Conservation (phyloP, 2,797 vertebrate species). For the Rhynchonycteris naso region DNA sequence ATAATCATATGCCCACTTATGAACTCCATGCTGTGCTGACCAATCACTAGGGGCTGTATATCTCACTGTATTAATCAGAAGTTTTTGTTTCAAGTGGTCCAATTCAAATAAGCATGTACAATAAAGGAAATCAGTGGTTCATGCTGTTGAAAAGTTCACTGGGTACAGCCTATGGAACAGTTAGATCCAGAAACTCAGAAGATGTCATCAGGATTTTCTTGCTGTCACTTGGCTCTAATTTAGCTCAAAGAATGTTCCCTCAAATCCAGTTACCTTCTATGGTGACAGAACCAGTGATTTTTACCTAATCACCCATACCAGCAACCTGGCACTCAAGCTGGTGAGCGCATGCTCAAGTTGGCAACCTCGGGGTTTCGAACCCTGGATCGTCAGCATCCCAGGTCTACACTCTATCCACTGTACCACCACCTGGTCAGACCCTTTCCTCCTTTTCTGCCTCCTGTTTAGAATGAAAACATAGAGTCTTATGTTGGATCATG, state of each 20-base stretch:
- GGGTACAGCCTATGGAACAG: neutral
- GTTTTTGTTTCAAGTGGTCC: neutral
- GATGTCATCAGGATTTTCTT: neutral
- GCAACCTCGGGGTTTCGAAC: too few species aligned
- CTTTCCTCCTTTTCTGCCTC: neutral
- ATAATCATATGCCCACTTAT: neutral
- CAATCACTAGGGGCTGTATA: neutral
- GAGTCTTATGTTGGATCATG: neutral
- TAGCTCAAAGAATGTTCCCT: neutral
- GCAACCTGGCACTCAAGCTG: too few species aligned
- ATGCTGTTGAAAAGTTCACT: neutral
- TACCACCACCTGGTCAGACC: neutral
- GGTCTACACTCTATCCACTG: too few species aligned
- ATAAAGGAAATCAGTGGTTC: neutral
- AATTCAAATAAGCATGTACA: neutral
- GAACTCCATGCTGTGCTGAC: neutral
- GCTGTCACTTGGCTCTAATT: neutral
- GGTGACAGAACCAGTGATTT: neutral
- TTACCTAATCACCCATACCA: neutral
- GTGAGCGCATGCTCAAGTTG: too few species aligned
- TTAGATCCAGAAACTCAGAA: neutral
- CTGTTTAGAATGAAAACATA: constrained; percentile 10
- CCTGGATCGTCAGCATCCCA: too few species aligned
- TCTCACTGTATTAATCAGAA: neutral
- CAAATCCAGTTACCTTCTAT: neutral